Conservation (phyloP, 30 jellyfish, hydroid and myxozoan species). For the Aurelia aurita region DNA sequence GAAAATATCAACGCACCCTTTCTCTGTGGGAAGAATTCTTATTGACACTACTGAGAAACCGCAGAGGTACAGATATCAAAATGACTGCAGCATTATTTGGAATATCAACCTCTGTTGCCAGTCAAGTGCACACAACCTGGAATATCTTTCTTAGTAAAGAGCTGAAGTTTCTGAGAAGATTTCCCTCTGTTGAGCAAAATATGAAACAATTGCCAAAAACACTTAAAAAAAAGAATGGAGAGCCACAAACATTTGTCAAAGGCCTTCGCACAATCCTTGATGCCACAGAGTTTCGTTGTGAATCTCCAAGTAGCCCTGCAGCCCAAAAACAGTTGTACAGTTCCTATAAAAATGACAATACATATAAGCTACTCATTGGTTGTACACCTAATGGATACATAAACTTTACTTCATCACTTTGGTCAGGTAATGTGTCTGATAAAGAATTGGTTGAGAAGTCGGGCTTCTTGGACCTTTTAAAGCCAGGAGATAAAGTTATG, state of each 20-base stretch:
- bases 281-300: constrained; percentile 25
- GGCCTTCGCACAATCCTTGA: constrained; percentile 28
- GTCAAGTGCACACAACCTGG: constrained; percentile 24
- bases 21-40: constrained; percentile 17
- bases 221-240: constrained; percentile 21
- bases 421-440: constrained; percentile 53
- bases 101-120: background rate
- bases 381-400: constrained; percentile 51
- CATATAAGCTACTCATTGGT: constrained; percentile 38
- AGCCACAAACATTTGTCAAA: constrained; percentile 17
- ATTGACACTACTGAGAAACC: constrained; percentile 3
- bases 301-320: constrained; percentile 38
- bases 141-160: constrained; percentile 3
- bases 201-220: constrained; percentile 17
- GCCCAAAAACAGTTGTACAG: constrained; percentile 42
- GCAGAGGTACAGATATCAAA: constrained; percentile 1
- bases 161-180: constrained; percentile 15
- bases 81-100: constrained; percentile 10
- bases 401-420: constrained; percentile 8
- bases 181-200: constrained; percentile 18
- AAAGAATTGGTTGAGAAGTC: constrained; percentile 38
- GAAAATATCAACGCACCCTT: background rate
- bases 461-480: constrained; percentile 35
- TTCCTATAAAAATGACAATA: constrained; percentile 15
- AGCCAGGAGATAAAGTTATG: constrained; percentile 55